Evolutionary conservation across 2,797 vertebrate genomes (phyloP), one percentile per base, ranked within the genome.

Genomic region (Clarias fuscus): DNA sequence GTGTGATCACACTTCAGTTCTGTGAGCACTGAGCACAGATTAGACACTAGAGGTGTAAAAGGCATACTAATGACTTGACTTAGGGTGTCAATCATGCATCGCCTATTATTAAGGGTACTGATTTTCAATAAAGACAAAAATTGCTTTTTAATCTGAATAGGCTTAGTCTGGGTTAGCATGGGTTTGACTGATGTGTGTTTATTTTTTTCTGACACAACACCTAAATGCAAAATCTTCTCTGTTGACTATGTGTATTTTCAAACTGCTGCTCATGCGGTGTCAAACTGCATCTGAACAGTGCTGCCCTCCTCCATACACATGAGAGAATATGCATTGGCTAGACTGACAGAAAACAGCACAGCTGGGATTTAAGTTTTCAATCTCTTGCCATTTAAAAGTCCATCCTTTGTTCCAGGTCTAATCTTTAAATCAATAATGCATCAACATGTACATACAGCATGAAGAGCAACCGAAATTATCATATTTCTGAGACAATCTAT

Each of bases 361-460:
- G 37, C 20, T 61, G 76, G 20, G n/a, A 61, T 61, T 77, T 13
- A 33, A 61, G 61, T 20, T 61, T 78, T 37, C 18, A 24, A 11
- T 78, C 76, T 37, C 76, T 59, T 37, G 27, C 75, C 17, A 77
- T 77, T 78, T 72, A 24, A 43, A 72, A 24, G 37, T 72, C 70
- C 37, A 43, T 43, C 30, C 33, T 78, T 33, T 59, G 76, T 27
- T 27, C 30, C 27, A 20, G 53, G 27, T 58, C 73, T 58, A 58
- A 58, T 56, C 48, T 76, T 56, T 58, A 40, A 79, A 79, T 61
- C 76, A 78, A 59, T 59, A 37, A 37, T 78, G 56, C 56, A 78
- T 37, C 18, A 11, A 22, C 56, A 78, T 37, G 10, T 30, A 22
- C 56, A 33, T 59, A 76, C 48, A 56, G 27, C 18, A 22, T 13